Evolutionary conservation across 2,797 vertebrate species (phyloP).

Genomic region (Neoniphon sammara): DNA sequence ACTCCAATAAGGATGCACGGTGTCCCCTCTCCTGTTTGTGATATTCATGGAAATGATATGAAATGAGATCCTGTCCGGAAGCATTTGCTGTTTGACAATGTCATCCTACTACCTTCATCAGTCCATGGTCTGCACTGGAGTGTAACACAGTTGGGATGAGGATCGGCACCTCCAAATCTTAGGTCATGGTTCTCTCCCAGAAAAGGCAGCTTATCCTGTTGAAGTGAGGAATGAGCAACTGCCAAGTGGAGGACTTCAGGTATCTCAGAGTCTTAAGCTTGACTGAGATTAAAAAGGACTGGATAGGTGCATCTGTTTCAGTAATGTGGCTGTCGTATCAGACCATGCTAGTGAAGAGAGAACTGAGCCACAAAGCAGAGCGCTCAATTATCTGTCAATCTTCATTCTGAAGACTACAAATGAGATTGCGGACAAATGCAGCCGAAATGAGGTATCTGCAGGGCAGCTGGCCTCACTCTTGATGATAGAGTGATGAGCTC

Average conservation of each 20-base stretch:
- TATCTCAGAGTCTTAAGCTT: background rate
- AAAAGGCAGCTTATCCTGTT: too few species aligned
- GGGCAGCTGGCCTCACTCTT: background rate
- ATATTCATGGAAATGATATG: too few species aligned
- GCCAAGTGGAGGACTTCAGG: background rate
- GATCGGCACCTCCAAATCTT: too few species aligned
- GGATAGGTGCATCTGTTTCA: too few species aligned
- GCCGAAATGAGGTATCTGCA: background rate
- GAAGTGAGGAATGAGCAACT: too few species aligned
- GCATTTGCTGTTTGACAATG: background rate
- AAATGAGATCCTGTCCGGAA: background rate
- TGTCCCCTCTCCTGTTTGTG: too few species aligned
- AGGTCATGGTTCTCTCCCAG: background rate
- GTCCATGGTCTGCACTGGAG: too few species aligned
- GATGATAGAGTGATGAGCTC: background rate
- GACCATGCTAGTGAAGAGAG: background rate
- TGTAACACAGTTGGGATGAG: too few species aligned
- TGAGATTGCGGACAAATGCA: background rate
- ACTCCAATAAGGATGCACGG: too few species aligned
- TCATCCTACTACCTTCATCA: too few species aligned
- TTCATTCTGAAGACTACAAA: too few species aligned
- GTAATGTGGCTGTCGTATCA: background rate
- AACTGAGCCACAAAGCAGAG: background rate
- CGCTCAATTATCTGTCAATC: background rate
- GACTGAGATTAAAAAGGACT: too few species aligned